Conservation (phyloP, 2,113 vertebrate species). For the Typhlomys cinereus region DNA sequence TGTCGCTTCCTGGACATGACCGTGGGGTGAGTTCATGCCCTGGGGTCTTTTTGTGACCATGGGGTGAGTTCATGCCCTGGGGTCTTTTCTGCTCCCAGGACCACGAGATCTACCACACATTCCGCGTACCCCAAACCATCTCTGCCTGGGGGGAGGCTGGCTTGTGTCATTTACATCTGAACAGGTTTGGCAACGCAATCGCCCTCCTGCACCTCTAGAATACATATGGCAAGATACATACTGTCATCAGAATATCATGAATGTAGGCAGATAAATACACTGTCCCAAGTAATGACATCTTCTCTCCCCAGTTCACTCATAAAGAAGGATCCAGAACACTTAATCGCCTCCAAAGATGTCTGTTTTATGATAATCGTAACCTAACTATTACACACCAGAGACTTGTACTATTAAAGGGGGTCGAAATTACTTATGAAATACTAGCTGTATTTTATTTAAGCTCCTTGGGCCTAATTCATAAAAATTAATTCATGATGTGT, state of each 20-base stretch:
- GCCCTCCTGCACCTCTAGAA: not conserved
- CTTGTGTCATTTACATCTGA: not conserved
- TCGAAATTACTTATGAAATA: constrained; percentile 79
- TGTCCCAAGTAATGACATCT: constrained; percentile 68
- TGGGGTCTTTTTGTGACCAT: not conserved
- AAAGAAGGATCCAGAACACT: constrained; percentile 75
- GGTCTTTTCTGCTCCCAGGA: too few relatives aligned
- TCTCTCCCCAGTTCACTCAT: constrained; percentile 70
- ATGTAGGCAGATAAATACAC: constrained; percentile 67
- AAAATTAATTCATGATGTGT: constrained; percentile 78
- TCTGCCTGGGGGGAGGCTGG: too few relatives aligned
- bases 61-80: fast-evolving
- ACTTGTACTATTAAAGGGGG: constrained; percentile 80
- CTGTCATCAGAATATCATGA: constrained; percentile 54
- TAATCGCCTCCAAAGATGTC: constrained; percentile 82
- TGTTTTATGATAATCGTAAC: constrained; percentile 85
- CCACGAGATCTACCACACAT: too few relatives aligned
- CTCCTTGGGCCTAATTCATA: constrained; percentile 82
- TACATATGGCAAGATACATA: not conserved
- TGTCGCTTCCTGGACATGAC: not conserved
- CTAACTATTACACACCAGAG: constrained; percentile 85
- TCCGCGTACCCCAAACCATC: fast-evolving
- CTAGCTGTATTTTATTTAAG: constrained; percentile 82
- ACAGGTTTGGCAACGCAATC: not conserved
- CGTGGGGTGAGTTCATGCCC: too few relatives aligned